Evolutionary conservation across 1,140 invertebrate genomes (phyloP).

Genomic region (Atta texana): DNA sequence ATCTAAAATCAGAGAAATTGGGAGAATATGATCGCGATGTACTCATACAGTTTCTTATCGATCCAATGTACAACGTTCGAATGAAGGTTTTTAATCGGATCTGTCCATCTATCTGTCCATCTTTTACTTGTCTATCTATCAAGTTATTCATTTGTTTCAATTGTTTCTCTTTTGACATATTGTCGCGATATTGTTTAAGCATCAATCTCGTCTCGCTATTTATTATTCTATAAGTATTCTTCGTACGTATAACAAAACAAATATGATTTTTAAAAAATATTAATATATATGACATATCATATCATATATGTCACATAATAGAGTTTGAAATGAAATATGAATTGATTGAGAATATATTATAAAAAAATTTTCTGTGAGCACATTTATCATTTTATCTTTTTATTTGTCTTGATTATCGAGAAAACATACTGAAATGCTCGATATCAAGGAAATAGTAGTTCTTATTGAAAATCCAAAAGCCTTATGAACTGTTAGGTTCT

Average conservation of each 20-base stretch:
- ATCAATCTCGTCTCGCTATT: not conserved
- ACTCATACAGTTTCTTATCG: constrained; percentile 43
- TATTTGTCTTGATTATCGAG: not conserved
- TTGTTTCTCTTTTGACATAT: constrained; percentile 1
- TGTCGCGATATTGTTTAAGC: not conserved
- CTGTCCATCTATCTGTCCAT: not conserved
- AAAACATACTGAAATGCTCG: not conserved
- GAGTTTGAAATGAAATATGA: not conserved
- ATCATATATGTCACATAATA: not conserved
- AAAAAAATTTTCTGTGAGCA: not conserved
- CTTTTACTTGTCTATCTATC: constrained; percentile 20
- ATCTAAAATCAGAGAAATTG: constrained; percentile 6
- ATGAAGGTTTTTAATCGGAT: not conserved
- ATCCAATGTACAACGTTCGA: not conserved
- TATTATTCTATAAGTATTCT: constrained; percentile 19
- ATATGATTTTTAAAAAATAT: not conserved
- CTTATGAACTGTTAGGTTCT: constrained; percentile 55
- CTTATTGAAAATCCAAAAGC: constrained; percentile 47
- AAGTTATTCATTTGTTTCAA: constrained; percentile 28
- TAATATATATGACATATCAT: not conserved
- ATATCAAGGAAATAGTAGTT: constrained; percentile 9
- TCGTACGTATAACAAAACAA: not conserved
- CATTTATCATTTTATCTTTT: not conserved
- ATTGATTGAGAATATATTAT: not conserved
- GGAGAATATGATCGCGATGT: not conserved